These are phyloP conservation scores for Chaetops frenatus DNA, from an alignment of 2,113 vertebrate species.

Conservation along the genomic window DNA sequence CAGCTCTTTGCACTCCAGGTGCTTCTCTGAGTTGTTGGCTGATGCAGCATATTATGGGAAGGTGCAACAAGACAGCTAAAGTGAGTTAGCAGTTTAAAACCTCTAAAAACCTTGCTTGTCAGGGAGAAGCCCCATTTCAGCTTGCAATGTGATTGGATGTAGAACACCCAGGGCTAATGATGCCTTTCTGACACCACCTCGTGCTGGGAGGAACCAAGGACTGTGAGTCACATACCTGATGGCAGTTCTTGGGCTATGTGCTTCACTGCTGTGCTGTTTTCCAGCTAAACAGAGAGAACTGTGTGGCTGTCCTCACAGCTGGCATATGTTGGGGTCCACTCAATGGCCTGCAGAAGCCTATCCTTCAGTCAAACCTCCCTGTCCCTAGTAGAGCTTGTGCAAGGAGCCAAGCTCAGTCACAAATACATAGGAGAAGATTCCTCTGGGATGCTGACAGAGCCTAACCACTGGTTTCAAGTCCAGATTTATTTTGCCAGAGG, in stretches of 20 bases:
- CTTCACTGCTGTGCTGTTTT: not conserved
- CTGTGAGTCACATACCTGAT: not conserved
- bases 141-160: rapidly evolving
- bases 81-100: not conserved
- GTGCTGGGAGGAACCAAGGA: rapidly evolving
- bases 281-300: not conserved
- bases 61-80: not conserved
- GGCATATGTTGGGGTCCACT: not conserved
- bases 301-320: not conserved
- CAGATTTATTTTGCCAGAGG: not conserved
- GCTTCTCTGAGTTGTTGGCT: not conserved
- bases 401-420: not conserved
- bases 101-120: not conserved
- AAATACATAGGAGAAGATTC: not conserved
- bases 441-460: not conserved
- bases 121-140: not conserved
- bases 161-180: not conserved
- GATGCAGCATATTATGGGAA: not conserved
- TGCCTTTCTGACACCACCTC: not conserved
- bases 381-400: not conserved
- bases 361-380: not conserved
- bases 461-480: not conserved
- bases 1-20: not conserved
- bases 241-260: not conserved
- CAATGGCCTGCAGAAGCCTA: not conserved